Evolutionary conservation across 2,113 vertebrate species (phyloP).

Genomic region (Cyphomyrus plagiostoma): DNA sequence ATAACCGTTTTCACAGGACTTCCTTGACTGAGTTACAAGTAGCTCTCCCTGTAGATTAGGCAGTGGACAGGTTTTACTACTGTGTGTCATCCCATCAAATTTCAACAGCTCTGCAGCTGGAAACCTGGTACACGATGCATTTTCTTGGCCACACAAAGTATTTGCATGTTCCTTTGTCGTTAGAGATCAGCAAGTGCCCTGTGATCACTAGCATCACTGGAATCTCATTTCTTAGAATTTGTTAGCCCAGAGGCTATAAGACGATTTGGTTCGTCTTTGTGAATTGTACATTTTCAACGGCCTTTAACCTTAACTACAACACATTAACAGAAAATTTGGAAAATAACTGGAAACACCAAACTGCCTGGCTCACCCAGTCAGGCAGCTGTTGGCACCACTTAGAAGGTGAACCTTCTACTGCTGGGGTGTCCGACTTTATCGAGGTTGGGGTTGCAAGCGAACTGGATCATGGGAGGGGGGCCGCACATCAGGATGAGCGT

Average conservation of each 20-base stretch:
- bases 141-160: background rate
- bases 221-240: background rate
- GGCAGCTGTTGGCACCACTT: background rate
- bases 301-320: background rate
- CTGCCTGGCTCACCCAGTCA: background rate
- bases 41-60: background rate
- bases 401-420: conserved; percentile 77
- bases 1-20: background rate
- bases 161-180: background rate
- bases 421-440: conserved; percentile 75
- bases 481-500: conserved; percentile 89
- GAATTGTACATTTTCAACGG: background rate
- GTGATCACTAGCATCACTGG: background rate
- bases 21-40: background rate
- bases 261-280: background rate
- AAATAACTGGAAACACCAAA: background rate
- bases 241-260: background rate
- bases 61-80: background rate
- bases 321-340: background rate
- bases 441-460: conserved; percentile 87
- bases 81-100: background rate
- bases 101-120: background rate
- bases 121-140: background rate
- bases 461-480: conserved; percentile 95
- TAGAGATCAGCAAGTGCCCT: background rate